phyloP scores from a whole-genome alignment of 2,113 vertebrate genomes.

The Turnix velox region DNA sequence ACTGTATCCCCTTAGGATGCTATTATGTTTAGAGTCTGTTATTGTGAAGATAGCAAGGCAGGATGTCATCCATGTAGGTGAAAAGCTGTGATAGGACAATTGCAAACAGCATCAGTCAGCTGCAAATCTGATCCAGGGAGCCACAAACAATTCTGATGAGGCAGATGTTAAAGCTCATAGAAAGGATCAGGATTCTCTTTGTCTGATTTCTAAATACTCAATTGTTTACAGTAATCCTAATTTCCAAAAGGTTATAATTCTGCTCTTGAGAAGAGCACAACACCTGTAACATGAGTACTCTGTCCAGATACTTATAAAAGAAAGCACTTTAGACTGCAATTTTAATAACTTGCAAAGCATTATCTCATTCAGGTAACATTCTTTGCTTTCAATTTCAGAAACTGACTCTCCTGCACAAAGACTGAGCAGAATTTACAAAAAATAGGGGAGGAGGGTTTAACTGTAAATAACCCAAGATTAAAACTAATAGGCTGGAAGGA shows the following conservation, averaged over 20 bases:
- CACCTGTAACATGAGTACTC: neutral
- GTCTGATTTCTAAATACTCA: neutral
- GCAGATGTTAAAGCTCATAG: neutral
- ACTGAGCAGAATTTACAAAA: neutral
- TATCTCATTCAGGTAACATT: neutral
- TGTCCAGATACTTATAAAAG: neutral
- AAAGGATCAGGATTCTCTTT: neutral
- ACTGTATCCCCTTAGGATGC: neutral
- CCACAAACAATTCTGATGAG: neutral
- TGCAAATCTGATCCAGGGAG: neutral
- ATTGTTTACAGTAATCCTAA: neutral
- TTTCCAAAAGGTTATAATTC: neutral
- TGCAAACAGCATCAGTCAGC: neutral
- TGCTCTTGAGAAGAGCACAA: neutral
- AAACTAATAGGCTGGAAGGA: neutral
- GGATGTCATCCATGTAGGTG: conserved; percentile 27
- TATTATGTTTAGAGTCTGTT: conserved; percentile 51
- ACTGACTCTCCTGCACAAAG: neutral
- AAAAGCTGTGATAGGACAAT: neutral
- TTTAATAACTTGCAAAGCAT: neutral
- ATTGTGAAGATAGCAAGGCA: conserved; percentile 47
- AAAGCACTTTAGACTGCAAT: neutral
- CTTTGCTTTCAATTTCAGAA: neutral
- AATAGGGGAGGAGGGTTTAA: neutral
- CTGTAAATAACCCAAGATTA: neutral